Evolutionary conservation across 2,113 vertebrate genomes (phyloP).

Genomic region (Atlantisia rogersi): DNA sequence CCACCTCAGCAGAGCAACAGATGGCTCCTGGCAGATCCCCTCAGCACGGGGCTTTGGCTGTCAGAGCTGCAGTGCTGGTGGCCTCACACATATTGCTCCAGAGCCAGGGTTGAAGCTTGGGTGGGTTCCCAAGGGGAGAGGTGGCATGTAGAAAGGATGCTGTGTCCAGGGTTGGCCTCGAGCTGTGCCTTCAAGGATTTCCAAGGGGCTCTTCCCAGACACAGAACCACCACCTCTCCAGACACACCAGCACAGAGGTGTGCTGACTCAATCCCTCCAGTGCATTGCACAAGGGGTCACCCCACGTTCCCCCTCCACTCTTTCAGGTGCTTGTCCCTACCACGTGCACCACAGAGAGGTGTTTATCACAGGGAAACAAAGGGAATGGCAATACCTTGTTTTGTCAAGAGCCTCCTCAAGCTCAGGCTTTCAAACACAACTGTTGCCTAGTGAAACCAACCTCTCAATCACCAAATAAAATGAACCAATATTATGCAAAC

Average conservation of each 20-base stretch:
- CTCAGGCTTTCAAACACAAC: background rate
- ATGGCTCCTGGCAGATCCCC: background rate
- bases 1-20: background rate
- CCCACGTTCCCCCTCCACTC: fast-evolving
- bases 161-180: background rate
- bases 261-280: background rate
- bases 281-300: background rate
- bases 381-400: background rate
- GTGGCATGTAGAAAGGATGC: background rate
- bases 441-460: background rate
- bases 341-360: background rate
- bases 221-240: background rate
- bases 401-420: background rate
- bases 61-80: background rate
- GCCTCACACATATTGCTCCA: fast-evolving
- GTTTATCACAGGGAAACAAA: background rate
- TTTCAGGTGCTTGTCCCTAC: background rate
- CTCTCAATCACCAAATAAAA: background rate
- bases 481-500: constrained; percentile 33
- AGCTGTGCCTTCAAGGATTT: background rate
- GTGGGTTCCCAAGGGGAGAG: background rate
- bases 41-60: background rate
- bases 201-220: background rate
- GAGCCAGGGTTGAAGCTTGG: fast-evolving
- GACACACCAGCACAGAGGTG: background rate